Conservation (phyloP, 2,113 vertebrate genomes). For the Calyptomena viridis region DNA sequence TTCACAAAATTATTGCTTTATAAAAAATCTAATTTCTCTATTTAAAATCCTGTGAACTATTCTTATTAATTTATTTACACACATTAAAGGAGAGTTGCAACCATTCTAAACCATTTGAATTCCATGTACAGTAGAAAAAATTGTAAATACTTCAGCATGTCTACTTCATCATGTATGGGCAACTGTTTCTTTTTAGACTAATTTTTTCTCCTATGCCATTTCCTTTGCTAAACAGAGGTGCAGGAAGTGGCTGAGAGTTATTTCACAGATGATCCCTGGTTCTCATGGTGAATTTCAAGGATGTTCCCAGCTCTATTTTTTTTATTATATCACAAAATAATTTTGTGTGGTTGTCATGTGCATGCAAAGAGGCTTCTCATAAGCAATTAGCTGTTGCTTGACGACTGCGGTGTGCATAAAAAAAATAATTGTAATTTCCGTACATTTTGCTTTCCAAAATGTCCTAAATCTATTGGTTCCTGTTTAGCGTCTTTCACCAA, state of each 20-base stretch:
- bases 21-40: background rate
- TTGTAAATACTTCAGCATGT: background rate
- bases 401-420: background rate
- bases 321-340: background rate
- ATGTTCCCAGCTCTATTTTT: background rate
- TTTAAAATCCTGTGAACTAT: background rate
- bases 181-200: background rate
- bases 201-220: background rate
- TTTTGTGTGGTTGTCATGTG: background rate
- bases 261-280: background rate
- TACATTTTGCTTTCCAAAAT: background rate
- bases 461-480: background rate
- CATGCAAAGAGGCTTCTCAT: background rate
- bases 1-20: background rate
- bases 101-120: background rate
- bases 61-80: background rate
- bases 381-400: background rate
- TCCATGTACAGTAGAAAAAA: background rate
- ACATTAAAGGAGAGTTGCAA: background rate
- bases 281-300: background rate
- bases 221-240: background rate
- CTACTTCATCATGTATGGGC: background rate
- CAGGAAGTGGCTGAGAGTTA: background rate
- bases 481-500: background rate
- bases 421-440: background rate